Evolutionary conservation across 37 sponge, comb jelly and placozoan genomes (phyloP).

Genomic region (Petrosia ficiformis): DNA sequence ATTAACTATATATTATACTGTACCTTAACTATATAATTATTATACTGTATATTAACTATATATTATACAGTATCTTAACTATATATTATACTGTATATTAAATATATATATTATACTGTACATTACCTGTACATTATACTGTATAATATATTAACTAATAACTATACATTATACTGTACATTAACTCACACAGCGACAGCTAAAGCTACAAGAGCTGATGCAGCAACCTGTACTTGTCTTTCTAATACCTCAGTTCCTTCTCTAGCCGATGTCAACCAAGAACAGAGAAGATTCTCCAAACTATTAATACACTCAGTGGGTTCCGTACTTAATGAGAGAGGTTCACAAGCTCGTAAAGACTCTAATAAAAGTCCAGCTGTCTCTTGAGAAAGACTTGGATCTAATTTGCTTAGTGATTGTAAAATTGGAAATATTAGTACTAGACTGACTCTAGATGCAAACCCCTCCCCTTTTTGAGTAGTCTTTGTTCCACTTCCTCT

Average conservation of each 20-base stretch:
- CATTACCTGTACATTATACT: not conserved
- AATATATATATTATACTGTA: no score
- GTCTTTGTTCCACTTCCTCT: not conserved
- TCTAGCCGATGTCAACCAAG: constrained; percentile 68
- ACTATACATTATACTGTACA: not conserved
- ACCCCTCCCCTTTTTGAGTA: constrained; percentile 21
- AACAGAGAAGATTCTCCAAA: constrained; percentile 80
- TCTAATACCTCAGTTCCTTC: constrained; percentile 8
- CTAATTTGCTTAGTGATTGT: constrained; percentile 71
- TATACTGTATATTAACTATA: no score
- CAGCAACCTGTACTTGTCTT: constrained; percentile 47
- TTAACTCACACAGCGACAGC: constrained; percentile 74
- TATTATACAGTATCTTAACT: no score
- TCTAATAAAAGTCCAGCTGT: constrained; percentile 66
- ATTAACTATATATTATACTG: no score
- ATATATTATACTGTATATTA: no score
- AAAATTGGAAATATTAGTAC: constrained; percentile 85
- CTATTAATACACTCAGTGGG: constrained; percentile 79
- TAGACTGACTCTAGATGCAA: constrained; percentile 79
- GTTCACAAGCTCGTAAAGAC: constrained; percentile 73
- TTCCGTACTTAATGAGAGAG: constrained; percentile 79
- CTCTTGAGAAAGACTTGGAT: constrained; percentile 61
- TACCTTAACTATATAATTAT: no score
- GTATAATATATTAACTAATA: not conserved
- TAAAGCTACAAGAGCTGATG: constrained; percentile 77